Evolutionary conservation across 2,888 invertebrate species (phyloP), one percentile per base, ranked within the genome.

Genomic region (Leptopilina drosophilae): DNA sequence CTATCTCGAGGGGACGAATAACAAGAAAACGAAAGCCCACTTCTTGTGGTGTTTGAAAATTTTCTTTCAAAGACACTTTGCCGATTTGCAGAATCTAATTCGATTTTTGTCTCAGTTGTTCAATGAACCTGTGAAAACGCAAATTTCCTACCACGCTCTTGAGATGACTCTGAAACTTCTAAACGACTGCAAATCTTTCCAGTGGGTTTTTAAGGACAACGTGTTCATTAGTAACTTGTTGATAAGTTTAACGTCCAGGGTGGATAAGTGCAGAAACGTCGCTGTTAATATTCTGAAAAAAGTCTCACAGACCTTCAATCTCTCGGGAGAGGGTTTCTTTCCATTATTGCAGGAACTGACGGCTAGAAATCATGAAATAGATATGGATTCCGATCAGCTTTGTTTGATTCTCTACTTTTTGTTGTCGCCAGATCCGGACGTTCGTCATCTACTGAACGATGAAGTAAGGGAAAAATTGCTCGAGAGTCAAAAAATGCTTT

Each of bases 381-480:
- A 93, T 46, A 89, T 95, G 82, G 96, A 96, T 86, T 91, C 93
- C 59, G 94, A 95, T 82, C 96, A 96, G 88, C 90, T 95, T 20
- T 92, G 94, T 0, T 91, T 95, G 62, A 92, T 95, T 26, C 88
- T 96, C 1, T 95, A 94, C 83, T 94, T 94, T 12, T 91, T 95
- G 78, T 84, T 96, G 0, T 94, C 93, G 0, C 93, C 93, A 6
- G 93, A 94, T 84, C 92, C 93, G 6, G 90, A 93, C 40, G 93
- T 93, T 0, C 85, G 82, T 65, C 76, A 83, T 26, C 88, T 89
- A 66, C 78, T 89, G 7, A 88, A 87, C 14, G 26, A 82, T 0
- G 82, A 85, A n/a, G 65, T 87, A 1, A 77, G 87, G 15, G 77
- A 81, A 0, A 86, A 87, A 11, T 80, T 91, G 0, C 85, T 87